Evolutionary conservation across 2,797 vertebrate species (phyloP).

Genomic region (Takifugu rubripes): DNA sequence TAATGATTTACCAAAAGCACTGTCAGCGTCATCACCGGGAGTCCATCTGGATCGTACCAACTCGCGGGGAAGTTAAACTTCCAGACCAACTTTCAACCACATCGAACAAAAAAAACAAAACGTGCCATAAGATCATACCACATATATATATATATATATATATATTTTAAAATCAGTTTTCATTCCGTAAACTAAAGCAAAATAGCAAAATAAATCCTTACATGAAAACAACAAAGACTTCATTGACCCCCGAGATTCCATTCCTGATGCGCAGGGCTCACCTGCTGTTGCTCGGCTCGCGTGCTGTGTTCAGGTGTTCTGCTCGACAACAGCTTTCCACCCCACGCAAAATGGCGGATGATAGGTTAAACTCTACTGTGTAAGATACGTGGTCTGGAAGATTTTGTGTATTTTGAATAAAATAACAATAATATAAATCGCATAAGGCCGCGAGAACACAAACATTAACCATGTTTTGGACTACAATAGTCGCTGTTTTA

Average conservation of each 20-base stretch:
- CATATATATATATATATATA: too few relatives aligned
- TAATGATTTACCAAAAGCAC: constrained; percentile 41
- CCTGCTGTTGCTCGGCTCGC: constrained; percentile 38
- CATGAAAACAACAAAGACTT: not conserved
- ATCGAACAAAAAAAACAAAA: not conserved
- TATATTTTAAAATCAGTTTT: too few relatives aligned
- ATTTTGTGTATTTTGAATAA: not conserved
- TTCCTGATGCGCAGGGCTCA: constrained; percentile 19
- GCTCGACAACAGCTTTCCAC: too few relatives aligned
- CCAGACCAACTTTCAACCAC: not conserved
- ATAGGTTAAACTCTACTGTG: not conserved
- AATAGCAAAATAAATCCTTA: too few relatives aligned
- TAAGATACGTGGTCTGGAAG: not conserved
- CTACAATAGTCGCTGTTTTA: constrained; percentile 53
- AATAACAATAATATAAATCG: not conserved
- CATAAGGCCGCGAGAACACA: not conserved
- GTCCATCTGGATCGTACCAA: constrained; percentile 55
- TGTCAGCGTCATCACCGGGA: not conserved
- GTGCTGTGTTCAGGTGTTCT: constrained; percentile 37
- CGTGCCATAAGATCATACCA: too few relatives aligned
- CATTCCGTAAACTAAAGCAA: too few relatives aligned
- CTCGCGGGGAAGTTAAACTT: not conserved
- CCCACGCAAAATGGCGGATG: constrained; percentile 37
- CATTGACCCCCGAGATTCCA: constrained; percentile 7
- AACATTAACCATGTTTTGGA: constrained; percentile 59